Base-by-base conservation (phyloP, 1,140 invertebrate genomes). In the Nomia melanderi region DNA sequence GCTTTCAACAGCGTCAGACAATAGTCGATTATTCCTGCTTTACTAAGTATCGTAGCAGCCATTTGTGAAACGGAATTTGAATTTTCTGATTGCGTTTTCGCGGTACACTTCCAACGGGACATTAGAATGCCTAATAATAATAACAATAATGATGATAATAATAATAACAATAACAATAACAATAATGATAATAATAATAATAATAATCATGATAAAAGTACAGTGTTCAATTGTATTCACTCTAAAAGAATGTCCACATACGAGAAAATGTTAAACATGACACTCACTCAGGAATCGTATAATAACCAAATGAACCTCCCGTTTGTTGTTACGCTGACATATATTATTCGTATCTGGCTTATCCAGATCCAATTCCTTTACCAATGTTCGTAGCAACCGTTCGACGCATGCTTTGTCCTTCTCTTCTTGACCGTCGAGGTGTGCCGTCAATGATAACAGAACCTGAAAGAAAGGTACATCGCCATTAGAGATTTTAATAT, bases 271-370 rank as follows among this genome's bases (percentile, higher is more conserved):
- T 57, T 62, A 11, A 36, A 54, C n/a, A 17, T 11, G 14, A 59
- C 67, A 93, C 93, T 92, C 89, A 94, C 95, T 95, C 5, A 96
- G 93, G 31, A 98, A 93, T 33, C 97, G 93, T 93, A 98, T 96
- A n/a, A 98, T 95, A 14, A 98, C 95, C 4, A 98, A 92, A 88
- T 98, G 97, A 66, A 98, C 96, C 92, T 98, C 97, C 86, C 95
- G 93, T 59, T 94, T 93, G 23, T 94, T 93, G 27, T 91, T 95
- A 64, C 96, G 92, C 25, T 93, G 90, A 66, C 93, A 93, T 79
- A 95, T 93, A 70, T 93, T 92, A 29, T 86, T 90, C 36, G 90
- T 90, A 78, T 94, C 92, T 2, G 93, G 92, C 59, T 93, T 93
- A 64, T 94, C 94, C 86, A 98, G 95, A 84, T 97, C 94, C 27